Base-by-base conservation (phyloP, 2,113 vertebrate genomes). In the Sturnus vulgaris region DNA sequence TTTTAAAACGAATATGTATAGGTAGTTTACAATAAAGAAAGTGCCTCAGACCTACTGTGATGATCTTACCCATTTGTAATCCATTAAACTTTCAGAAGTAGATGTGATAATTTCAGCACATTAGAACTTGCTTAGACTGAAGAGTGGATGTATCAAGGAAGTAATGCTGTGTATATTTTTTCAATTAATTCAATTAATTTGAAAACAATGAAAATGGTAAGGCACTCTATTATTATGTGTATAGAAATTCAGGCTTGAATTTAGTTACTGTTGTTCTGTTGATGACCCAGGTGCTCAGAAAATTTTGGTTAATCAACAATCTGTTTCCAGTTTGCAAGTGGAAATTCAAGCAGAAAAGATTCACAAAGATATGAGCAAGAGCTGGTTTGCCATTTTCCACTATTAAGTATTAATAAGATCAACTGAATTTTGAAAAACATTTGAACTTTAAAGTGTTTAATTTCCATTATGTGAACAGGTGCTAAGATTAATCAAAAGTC, bases 391-490 rank as follows among this genome's bases (percentile, higher is more conserved):
- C 8, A 71, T 81, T 93, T 95, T 52, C n/a, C 55, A 77, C 82
- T 95, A 96, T 94, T 85, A 93, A 50, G 30, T 91, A 90, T 85
- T 93, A 95, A 82, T 87, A 92, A 69, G 71, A 94, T 50, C 82
- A 90, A 60, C 44, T 78, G n/a, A 82, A 92, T 86, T 92, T 83
- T 94, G 85, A 59, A 94, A 97, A 93, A 95, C 56, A 75, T 83
- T 88, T 90, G 82, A 97, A 95, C 93, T 97, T 95, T 79, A 80
- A 91, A 92, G 85, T 88, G 76, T 78, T 96, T 96, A 78, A 86
- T 94, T 95, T 92, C 35, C n/a, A 95, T 78, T 92, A 71, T 82
- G 72, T 82, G 91, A 82, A 70, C 60, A 82, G 86, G 86, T 94
- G 80, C 18, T 93, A 94, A 81, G 16, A 86, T 78, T 84, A 95